Evolutionary conservation across 2,888 invertebrate species (phyloP), one percentile per base, ranked within the genome.

Genomic region (Apodemia zela): DNA sequence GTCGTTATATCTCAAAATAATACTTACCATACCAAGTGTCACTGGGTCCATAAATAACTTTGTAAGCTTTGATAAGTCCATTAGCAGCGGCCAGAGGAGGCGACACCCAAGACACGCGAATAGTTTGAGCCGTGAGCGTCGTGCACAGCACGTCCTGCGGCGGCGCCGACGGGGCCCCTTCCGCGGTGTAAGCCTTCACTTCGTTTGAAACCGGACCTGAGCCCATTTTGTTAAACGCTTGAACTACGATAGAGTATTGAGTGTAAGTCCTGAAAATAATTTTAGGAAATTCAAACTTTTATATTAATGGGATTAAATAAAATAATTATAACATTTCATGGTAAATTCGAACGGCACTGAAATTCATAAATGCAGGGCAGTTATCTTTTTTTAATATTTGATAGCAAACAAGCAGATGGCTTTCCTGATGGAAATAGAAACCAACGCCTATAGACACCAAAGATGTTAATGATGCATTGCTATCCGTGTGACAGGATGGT

Each of bases 51-150:
- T 97, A 98, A 65, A 98, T 94, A 65, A 98, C 97, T 87, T 98
- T 98, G 92, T 98, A 99, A 15, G 98, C 98, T 82, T 98, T 98
- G 77, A 98, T 97, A 51, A 98, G 95, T 70, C 98, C 98, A 81
- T 98, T 98, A 58, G 98, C 97, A 45, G 97, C 95, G 67, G 96
- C 96, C 2, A 98, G 93, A 49, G 98, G 97, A 0, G 98, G 98
- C 0, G 98, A 97, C 0, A 97, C 96, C 98, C 98, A 99, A 25
- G 97, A 96, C 3, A 98, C 97, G 65, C 98, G 94, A 76, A 99
- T 97, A 2, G 98, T 98, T 86, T 98, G 97, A 4, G 98, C 98
- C 11, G 98, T 98, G 57, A 98, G 93, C 0, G 98, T 97, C 4
- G 97, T 97, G 89, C 98, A 98, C 63, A 96, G 95, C 0, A 98